phyloP scores from a whole-genome alignment of 2,113 vertebrate genomes.

The Gambusia holbrooki region DNA sequence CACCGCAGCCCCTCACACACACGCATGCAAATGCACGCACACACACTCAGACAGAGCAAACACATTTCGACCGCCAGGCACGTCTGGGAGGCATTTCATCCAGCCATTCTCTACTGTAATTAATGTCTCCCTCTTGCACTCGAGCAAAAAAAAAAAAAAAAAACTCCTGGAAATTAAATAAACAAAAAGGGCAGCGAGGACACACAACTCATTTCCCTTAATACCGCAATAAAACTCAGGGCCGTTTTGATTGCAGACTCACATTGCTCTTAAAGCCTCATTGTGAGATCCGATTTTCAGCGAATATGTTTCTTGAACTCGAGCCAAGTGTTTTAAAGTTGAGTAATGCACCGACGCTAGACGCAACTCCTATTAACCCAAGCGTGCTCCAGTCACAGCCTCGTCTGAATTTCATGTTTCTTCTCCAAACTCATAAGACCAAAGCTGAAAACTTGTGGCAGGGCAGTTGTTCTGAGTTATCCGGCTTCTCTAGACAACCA shows the following conservation, averaged over 20 bases:
- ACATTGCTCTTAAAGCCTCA: conserved; percentile 50
- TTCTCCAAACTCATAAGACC: conserved; percentile 10
- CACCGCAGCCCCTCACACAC: conserved; percentile 64
- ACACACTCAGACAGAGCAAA: conserved; percentile 72
- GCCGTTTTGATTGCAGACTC: conserved; percentile 59
- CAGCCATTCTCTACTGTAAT: conserved; percentile 62
- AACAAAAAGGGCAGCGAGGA: conserved; percentile 63
- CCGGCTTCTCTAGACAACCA: conserved; percentile 39
- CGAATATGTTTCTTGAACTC: conserved; percentile 48
- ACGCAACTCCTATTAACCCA: conserved; percentile 23
- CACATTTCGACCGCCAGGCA: conserved; percentile 49
- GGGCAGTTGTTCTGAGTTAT: conserved; percentile 34
- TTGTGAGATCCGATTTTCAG: conserved; percentile 51
- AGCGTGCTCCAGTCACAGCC: not conserved
- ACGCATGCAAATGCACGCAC: conserved; percentile 68
- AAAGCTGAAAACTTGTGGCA: not conserved
- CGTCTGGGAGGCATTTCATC: conserved; percentile 48
- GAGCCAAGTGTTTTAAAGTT: conserved; percentile 18
- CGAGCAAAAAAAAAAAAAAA: conserved; percentile 28
- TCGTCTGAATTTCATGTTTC: conserved; percentile 5
- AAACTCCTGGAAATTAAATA: conserved; percentile 66
- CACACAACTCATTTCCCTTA: conserved; percentile 70
- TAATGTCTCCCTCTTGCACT: conserved; percentile 41
- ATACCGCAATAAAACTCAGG: conserved; percentile 66
- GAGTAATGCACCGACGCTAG: not conserved